phyloP scores from a whole-genome alignment of 2,888 invertebrate species.

The Netelia melanura region DNA sequence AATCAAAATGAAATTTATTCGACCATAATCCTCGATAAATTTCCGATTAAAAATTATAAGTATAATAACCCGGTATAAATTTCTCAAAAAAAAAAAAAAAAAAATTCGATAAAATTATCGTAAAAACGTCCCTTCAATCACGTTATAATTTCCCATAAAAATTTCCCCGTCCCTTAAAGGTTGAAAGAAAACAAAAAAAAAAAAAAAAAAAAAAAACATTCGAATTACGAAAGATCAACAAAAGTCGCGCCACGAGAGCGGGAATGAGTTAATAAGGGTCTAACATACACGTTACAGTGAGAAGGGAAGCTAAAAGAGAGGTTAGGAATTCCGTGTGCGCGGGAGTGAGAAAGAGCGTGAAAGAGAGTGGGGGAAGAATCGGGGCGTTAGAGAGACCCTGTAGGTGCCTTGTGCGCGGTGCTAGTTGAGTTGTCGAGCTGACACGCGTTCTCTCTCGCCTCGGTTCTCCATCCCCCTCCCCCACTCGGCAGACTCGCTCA shows the following conservation, averaged over 20 bases:
- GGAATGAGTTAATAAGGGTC: conserved; percentile 68
- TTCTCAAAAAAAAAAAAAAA: not conserved
- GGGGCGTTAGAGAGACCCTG: conserved; percentile 65
- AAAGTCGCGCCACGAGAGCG: conserved; percentile 42
- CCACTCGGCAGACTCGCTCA: conserved; percentile 40
- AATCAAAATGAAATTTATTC: too few relatives aligned
- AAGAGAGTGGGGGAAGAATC: conserved; percentile 45
- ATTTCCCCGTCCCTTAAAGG: not conserved
- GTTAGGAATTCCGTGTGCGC: conserved; percentile 65
- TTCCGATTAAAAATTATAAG: not conserved
- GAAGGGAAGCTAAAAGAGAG: conserved; percentile 50
- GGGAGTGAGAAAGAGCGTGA: conserved; percentile 23
- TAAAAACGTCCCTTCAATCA: conserved; percentile 54
- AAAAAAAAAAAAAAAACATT: conserved; percentile 36
- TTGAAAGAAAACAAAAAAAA: not conserved
- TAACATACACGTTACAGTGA: conserved; percentile 63
- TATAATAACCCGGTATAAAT: not conserved
- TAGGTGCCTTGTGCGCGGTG: conserved; percentile 74
- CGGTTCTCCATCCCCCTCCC: conserved; percentile 51
- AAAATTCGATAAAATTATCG: conserved; percentile 49
- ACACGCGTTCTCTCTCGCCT: conserved; percentile 81
- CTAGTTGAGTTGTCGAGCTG: conserved; percentile 85
- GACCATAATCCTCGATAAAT: not conserved
- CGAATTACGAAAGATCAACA: conserved; percentile 64
- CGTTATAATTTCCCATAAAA: conserved; percentile 41